A percentile compares a stretch with the other conserved stretches of the same genome.
Conservation (phyloP, 1,140 invertebrate genomes). For the Calephelis nemesis region DNA sequence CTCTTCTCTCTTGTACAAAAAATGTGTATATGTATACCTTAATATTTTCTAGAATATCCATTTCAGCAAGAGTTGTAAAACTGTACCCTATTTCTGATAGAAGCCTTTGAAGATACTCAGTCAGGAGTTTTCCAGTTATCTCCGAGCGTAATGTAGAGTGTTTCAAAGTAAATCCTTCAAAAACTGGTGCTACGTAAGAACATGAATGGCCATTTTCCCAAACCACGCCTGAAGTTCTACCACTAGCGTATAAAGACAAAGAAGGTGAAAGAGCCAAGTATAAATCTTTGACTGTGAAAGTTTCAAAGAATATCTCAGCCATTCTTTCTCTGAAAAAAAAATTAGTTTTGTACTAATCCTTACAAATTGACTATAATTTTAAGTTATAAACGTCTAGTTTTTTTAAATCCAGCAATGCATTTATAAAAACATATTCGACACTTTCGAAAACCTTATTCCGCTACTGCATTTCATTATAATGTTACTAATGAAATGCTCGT, state of each 20-base stretch:
- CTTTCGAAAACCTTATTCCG: no score
- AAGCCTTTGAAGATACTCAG: slow-evolving; percentile 38
- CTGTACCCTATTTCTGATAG: slow-evolving; percentile 48
- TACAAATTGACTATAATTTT: no score
- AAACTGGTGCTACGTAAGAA: slow-evolving; percentile 48
- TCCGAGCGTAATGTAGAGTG: slow-evolving; percentile 44
- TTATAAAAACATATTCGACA: no score
- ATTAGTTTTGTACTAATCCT: no score
- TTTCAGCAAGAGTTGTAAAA: slow-evolving; percentile 55
- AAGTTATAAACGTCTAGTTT: no score
- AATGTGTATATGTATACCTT: slow-evolving; percentile 77
- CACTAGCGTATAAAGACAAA: slow-evolving; percentile 47
- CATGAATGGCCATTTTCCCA: slow-evolving; percentile 53
- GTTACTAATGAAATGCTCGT: no score
- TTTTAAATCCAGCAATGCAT: no score
- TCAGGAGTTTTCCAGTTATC: slow-evolving; percentile 47
- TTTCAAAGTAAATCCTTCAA: slow-evolving; percentile 60
- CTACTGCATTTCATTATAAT: no score
- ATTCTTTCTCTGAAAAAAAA: slow-evolving; percentile 46
- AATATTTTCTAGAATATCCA: slow-evolving; percentile 81
- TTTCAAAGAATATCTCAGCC: slow-evolving; percentile 60
- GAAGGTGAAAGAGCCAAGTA: slow-evolving; percentile 47
- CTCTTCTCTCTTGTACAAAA: no score
- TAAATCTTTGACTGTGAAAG: slow-evolving; percentile 44
- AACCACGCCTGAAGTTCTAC: slow-evolving; percentile 55